Percentiles rank a stretch among this genome's conserved stretches.
phyloP scores from a whole-genome alignment of 2,113 vertebrate species.

The Zapornia atra region DNA sequence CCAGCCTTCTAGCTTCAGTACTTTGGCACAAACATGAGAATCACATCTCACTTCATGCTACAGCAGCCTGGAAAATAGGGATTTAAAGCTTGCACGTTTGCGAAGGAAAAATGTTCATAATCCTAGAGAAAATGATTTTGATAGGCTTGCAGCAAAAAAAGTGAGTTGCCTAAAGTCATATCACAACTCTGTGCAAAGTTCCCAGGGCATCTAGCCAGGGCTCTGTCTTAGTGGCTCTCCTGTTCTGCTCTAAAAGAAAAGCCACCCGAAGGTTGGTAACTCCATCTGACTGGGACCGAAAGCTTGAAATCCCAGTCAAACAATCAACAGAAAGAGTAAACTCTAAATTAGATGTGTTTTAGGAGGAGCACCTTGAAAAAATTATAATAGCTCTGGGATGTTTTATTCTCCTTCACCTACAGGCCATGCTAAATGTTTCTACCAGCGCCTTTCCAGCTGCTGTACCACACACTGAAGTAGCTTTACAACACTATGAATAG shows the following conservation, averaged over 20 bases:
- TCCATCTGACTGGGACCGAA: neutral
- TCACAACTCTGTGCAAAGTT: neutral
- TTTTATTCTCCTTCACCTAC: neutral
- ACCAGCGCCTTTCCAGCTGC: neutral
- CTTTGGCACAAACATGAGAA: neutral
- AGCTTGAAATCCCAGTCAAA: neutral
- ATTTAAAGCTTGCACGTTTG: neutral
- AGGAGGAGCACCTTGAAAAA: neutral
- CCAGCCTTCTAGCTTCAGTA: neutral
- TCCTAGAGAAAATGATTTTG: neutral
- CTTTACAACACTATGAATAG: neutral
- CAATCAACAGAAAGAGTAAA: neutral
- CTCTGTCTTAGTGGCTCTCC: neutral
- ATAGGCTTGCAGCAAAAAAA: neutral
- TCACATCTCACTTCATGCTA: neutral
- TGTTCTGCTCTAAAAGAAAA: neutral
- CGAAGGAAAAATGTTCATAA: neutral
- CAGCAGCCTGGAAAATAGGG: neutral
- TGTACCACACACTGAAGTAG: neutral
- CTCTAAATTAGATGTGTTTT: neutral
- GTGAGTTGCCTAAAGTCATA: neutral
- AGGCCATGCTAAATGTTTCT: neutral
- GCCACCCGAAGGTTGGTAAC: accelerated
- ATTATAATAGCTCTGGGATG: accelerated
- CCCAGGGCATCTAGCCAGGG: neutral